Evolutionary conservation across 2,888 invertebrate species (phyloP), one percentile per base, ranked within the genome.

Genomic region (Rhamphomyia laevipes): DNA sequence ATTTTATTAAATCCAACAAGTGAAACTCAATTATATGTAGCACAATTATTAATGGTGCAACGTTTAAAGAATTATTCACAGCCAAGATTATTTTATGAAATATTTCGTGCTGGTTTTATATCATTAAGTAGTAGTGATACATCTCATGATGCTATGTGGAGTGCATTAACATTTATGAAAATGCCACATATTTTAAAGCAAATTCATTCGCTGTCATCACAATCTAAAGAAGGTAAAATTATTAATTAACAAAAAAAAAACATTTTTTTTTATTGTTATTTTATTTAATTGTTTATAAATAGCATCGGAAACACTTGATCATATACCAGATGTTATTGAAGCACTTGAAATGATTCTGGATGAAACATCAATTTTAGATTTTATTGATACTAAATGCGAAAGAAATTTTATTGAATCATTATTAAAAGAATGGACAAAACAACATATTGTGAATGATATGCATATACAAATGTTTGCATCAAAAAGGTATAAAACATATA

Each of bases 141-240:
- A 42, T 79, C 84, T 10, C 86, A 87, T 58, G 92, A 93, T 61
- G 84, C 91, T 5, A 81, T 91, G 60, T 94, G 94, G 92, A 90
- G 91, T 13, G 92, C 94, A 11, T 93, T 94, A 64, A 88, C 89
- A 1, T 94, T 93, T 63, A 76, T 95, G 10, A 94, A 94, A 74
- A 81, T 94, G 46, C 90, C 91, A 1, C 82, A 84, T 61, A 81
- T 90, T 43, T 75, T 92, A 43, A 80, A 82, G 50, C 80, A 82
- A 55, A 66, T 87, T 42, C 80, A 84, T 57, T 74, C 74, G 33
- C 65, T 75, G 40, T 75, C 76, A 54, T 74, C 74, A 55, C 74
- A 77, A 41, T 75, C 76, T 27, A 42, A 42, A 42, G 42, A 42
- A 21, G 27, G 42, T 42, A 42, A 35, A 5, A 6, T 13, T 33